phyloP scores from a whole-genome alignment of 2,113 vertebrate genomes.

The Menura novaehollandiae region DNA sequence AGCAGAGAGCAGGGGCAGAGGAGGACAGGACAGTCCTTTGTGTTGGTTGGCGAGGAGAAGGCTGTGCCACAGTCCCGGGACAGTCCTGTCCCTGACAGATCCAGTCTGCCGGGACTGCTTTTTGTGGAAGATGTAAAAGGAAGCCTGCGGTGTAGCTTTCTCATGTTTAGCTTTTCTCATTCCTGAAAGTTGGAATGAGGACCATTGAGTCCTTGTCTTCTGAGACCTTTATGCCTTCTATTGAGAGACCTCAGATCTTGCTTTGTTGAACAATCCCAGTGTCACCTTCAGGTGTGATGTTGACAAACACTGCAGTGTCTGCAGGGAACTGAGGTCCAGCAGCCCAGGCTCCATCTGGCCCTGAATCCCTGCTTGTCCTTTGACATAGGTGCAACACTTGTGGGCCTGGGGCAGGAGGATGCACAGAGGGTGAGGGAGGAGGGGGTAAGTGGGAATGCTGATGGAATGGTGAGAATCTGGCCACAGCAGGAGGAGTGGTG shows the following conservation, averaged over 20 bases:
- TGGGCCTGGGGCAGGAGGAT: not conserved
- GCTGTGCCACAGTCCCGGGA: not conserved
- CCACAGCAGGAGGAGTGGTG: not conserved
- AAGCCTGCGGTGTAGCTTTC: not conserved
- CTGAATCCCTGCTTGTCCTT: not conserved
- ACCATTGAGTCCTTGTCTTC: not conserved
- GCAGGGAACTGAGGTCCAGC: not conserved
- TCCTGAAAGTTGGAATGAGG: not conserved
- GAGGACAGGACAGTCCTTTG: not conserved
- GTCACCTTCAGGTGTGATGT: not conserved
- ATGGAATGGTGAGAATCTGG: not conserved
- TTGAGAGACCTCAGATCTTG: not conserved
- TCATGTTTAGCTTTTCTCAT: not conserved
- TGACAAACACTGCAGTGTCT: accelerated
- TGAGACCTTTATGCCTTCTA: not conserved
- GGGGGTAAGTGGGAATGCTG: not conserved
- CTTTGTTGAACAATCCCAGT: not conserved
- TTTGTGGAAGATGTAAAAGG: not conserved
- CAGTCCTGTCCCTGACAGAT: not conserved
- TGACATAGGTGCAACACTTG: not conserved
- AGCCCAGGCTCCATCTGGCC: not conserved
- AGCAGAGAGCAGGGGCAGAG: not conserved
- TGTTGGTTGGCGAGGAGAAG: not conserved
- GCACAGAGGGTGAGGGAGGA: not conserved
- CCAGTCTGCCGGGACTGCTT: not conserved